Base-by-base conservation (phyloP, 2,113 vertebrate genomes). In the Poeciliopsis retropinna region DNA sequence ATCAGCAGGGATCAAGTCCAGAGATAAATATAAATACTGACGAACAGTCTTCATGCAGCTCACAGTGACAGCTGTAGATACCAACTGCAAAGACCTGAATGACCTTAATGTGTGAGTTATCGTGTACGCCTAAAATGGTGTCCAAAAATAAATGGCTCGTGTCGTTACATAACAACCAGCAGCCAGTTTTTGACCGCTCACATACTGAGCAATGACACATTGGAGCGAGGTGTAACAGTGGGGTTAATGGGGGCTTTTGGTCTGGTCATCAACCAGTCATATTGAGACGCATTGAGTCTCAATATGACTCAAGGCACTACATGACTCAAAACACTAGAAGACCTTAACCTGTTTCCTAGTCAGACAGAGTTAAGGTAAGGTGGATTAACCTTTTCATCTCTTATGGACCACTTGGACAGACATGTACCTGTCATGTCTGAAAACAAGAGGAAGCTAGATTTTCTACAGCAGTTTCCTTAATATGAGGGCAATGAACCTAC, bases 311-410 rank as follows among this genome's bases (percentile, higher is more conserved):
- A 30, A 30, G 30, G 30, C 30, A 31, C 30, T 3, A 31, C 4
- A 31, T 31, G 30, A 31, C 30, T 31, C 44, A 37, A 76, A 76
- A 70, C 81, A 87, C 78, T 79, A 44, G 67, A 63, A 78, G 67
- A 25, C 17, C 47, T 17, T 28, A 9, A 32, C 5, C 19, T 6
- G 28, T 30, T 27, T 69, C 19, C 75, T 17, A 62, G 78, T 77
- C 80, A 11, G 1, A 54, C 67, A n/a, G 15, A 14, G 27, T 66
- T 37, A 83, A 62, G 69, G 57, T 81, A 77, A 83, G 0, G 67
- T 78, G 85, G 83, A 85, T 91, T 93, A 85, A 86, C 76, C 85
- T 91, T 82, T 90, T 76, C 80, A 74, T 82, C 74, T 83, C 66
- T 73, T 65, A 64, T 60, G 71, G 69, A 80, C 78, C 57, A 60